Conservation (phyloP, 2,888 invertebrate genomes). For the Stenoptilia bipunctidactyla region DNA sequence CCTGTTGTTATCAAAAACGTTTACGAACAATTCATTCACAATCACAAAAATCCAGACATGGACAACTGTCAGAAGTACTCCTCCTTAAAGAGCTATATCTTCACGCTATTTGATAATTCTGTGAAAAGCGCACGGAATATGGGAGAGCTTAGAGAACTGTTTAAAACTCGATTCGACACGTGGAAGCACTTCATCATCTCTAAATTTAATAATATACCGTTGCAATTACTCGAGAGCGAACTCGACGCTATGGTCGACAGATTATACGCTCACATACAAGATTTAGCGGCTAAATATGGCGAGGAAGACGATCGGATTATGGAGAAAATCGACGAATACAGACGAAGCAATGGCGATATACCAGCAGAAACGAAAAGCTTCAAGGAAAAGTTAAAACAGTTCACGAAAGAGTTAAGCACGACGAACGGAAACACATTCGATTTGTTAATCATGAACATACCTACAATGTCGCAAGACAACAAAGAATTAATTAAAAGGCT, state of each 20-base stretch:
- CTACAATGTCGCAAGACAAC: conserved; percentile 42
- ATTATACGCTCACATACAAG: conserved; percentile 48
- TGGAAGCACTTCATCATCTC: conserved; percentile 42
- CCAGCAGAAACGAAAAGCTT: conserved; percentile 24
- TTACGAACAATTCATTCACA: conserved; percentile 47
- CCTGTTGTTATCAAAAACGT: conserved; percentile 56
- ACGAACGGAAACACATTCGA: conserved; percentile 48
- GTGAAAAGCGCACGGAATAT: conserved; percentile 50
- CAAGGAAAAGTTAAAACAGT: conserved; percentile 40
- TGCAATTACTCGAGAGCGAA: conserved; percentile 43
- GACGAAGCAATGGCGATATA: not conserved
- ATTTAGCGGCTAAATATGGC: conserved; percentile 33
- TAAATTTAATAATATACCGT: conserved; percentile 45
- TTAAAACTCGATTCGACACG: conserved; percentile 32
- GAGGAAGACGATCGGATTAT: conserved; percentile 36
- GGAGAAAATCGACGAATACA: conserved; percentile 32
- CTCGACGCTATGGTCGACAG: conserved; percentile 48
- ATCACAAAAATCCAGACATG: conserved; percentile 35
- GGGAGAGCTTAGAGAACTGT: conserved; percentile 42
- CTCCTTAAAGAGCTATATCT: conserved; percentile 31
- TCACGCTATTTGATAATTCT: conserved; percentile 43
- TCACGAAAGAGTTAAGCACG: conserved; percentile 35
- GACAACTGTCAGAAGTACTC: conserved; percentile 41
- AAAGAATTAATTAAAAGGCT: conserved; percentile 40
- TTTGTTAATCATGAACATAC: conserved; percentile 45